Evolutionary conservation across 2,888 invertebrate species (phyloP), one percentile per base, ranked within the genome.

Genomic region (Papilio demoleus): DNA sequence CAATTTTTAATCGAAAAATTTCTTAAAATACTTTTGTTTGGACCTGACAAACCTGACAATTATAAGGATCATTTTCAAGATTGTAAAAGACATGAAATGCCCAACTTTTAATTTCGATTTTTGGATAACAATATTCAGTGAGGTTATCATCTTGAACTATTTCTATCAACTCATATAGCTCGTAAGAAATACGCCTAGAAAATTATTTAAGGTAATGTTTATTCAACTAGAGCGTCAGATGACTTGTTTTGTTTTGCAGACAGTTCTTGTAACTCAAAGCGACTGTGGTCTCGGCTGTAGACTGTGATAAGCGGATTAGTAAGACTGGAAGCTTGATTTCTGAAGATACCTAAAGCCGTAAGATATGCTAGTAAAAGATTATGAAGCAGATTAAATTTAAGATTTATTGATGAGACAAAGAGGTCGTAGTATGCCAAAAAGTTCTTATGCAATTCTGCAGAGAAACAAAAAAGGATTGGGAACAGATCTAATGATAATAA

Each of bases 211-310:
- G 14, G 8, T 47, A 36, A 22, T 34, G 14, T 66, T 24, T n/a
- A 53, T 17, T 38, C 47, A 66, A 45, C 22, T 59, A 12, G 14
- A 66, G 50, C 40, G 24, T 17, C 14, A n/a, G 60, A 61, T 67
- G 67, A 67, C 8, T 61, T 53, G 62, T 34, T 40, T 40, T 24
- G 50, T 38, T 9, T 34, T 61, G 40, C 22, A 38, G 67, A 66
- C 66, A 17, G 50, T n/a, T 42, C 67, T 24, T 67, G 62, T 67
- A 62, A 62, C 61, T 42, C 27, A 31, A 50, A 36, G 60, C 60
- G 65, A 34, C 45, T 9, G 34, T 45, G 24, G 31, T 65, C 36
- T 60, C 38, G 24, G 12, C 38, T 61, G 34, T 34, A 8, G 3
- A 47, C 38, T 50, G 4, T 31, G 22, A 40, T 67, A 67, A 62